Conservation (phyloP, 2,888 invertebrate genomes). For the Octonoba sinensis region DNA sequence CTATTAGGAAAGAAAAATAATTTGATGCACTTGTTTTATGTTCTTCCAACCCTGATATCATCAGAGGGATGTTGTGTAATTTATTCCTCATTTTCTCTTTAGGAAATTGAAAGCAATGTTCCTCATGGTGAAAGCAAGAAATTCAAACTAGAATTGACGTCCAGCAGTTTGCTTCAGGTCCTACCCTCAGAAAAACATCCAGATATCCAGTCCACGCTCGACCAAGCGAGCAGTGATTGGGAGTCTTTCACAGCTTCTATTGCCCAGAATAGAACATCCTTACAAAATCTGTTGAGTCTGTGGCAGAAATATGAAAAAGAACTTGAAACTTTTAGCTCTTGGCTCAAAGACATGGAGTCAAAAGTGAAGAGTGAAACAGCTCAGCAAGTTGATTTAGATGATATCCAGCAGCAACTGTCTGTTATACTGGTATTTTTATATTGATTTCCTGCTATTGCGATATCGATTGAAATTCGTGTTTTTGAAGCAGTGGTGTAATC, state of each 20-base stretch:
- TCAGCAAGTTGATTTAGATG: constrained; percentile 57
- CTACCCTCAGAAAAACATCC: constrained; percentile 40
- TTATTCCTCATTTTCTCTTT: constrained; percentile 8
- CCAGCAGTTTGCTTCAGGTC: constrained; percentile 46
- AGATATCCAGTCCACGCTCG: constrained; percentile 47
- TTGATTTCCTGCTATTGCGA: neutral
- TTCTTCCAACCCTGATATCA: no score
- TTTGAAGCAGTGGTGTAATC: no score
- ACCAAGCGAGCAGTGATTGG: constrained; percentile 54
- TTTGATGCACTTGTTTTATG: no score
- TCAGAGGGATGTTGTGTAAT: no score
- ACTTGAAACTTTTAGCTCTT: constrained; percentile 52
- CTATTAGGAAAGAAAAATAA: no score
- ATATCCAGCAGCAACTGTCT: constrained; percentile 49
- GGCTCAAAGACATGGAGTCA: constrained; percentile 62
- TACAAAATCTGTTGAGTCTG: constrained; percentile 34
- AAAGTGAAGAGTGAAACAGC: constrained; percentile 63
- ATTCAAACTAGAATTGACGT: constrained; percentile 48
- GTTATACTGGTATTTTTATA: constrained; percentile 28
- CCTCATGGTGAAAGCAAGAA: constrained; percentile 60
- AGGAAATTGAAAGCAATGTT: constrained; percentile 61
- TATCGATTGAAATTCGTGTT: neutral
- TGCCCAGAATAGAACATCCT: constrained; percentile 28
- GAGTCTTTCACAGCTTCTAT: constrained; percentile 40
- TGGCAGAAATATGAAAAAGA: constrained; percentile 59